Percentiles rank a stretch among this genome's conserved stretches.
These are phyloP conservation scores for Scolanthus callimorphus DNA, from an alignment of 92 coral and sea anemone species.

Conservation along the genomic window DNA sequence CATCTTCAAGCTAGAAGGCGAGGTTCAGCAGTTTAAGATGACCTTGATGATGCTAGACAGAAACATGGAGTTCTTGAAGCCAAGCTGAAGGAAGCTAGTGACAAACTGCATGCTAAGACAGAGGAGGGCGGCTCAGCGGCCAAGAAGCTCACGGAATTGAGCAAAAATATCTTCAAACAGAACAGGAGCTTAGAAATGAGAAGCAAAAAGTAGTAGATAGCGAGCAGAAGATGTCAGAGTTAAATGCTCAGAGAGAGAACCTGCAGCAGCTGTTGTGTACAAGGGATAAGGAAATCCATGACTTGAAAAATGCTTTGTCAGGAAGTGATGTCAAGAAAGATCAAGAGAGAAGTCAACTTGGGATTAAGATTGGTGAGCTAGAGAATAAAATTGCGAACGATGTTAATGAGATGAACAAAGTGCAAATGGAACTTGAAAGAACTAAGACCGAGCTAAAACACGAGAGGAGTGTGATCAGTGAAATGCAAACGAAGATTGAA, in stretches of 20 bases:
- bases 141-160: slow-evolving; percentile 30
- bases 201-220: slow-evolving; percentile 17
- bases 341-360: slow-evolving; percentile 47
- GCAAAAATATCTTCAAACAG: slow-evolving; percentile 16
- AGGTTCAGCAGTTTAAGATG: slow-evolving; percentile 17
- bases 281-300: slow-evolving; percentile 47
- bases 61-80: slow-evolving; percentile 15
- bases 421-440: slow-evolving; percentile 44
- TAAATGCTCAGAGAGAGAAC: slow-evolving; percentile 47
- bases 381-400: slow-evolving; percentile 21
- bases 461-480: slow-evolving; percentile 7
- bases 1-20: slow-evolving; percentile 9
- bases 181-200: slow-evolving; percentile 34
- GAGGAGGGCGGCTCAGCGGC: slow-evolving; percentile 18
- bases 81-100: slow-evolving; percentile 34
- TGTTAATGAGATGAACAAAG: neutral
- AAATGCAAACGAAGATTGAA: slow-evolving; percentile 20
- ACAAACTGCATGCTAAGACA: slow-evolving; percentile 16
- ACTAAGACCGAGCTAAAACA: slow-evolving; percentile 12
- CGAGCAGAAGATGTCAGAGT: slow-evolving; percentile 37
- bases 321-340: slow-evolving; percentile 38
- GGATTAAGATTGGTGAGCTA: slow-evolving; percentile 35
- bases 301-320: slow-evolving; percentile 32
- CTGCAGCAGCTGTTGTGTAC: slow-evolving; percentile 39
- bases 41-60: slow-evolving; percentile 29